Base-by-base conservation (phyloP, 64 coral and sea anemone species). In the Hydrozoanthus tunicans region DNA sequence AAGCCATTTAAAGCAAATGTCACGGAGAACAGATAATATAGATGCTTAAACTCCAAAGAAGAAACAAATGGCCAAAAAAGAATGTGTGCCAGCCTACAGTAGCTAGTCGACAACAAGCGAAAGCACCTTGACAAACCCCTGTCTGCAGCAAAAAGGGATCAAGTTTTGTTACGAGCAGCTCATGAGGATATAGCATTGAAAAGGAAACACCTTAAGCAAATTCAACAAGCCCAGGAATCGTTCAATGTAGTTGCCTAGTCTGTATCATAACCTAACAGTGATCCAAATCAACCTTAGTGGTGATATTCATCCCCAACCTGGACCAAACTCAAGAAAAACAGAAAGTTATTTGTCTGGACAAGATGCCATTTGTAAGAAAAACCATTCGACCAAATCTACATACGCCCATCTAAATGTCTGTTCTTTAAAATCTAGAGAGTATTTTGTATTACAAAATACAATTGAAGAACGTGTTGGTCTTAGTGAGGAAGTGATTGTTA, bases 41-140 rank as follows among this genome's bases (percentile, higher is more conserved):
- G 24, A 73, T 73, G 26, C 23, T 73, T 73, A 73, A 51, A 51
- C 24, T 43, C 32, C 32, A 73, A 20, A 73, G 25, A n/a, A 73
- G 70, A 73, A 73, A 73, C 9, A 9, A 32, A 73, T 32, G 7
- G 66, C 53, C 51, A 13, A 56, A 59, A 25, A 89, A 76, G 58
- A 89, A 67, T 58, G 1, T 9, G 59, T 58, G 70, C 27, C 26
- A 52, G 59, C 59, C 54, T 43, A 89, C 85, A 71, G 9, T 67
- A 74, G 55, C 57, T 89, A 57, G 86, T 89, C 4, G 86, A 89
- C 71, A 89, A 89, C 57, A 89, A 89, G 71, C 52, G 86, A 9
- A 89, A 89, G 56, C 86, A 89, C 68, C 69, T 89, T 15, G 86
- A 89, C 5, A 89, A 89, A 26, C 71, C 86, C 58, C 57, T 89